These are phyloP conservation scores for Leptatherina wallacei DNA, from an alignment of 2,797 vertebrate species.

Conservation along the genomic window DNA sequence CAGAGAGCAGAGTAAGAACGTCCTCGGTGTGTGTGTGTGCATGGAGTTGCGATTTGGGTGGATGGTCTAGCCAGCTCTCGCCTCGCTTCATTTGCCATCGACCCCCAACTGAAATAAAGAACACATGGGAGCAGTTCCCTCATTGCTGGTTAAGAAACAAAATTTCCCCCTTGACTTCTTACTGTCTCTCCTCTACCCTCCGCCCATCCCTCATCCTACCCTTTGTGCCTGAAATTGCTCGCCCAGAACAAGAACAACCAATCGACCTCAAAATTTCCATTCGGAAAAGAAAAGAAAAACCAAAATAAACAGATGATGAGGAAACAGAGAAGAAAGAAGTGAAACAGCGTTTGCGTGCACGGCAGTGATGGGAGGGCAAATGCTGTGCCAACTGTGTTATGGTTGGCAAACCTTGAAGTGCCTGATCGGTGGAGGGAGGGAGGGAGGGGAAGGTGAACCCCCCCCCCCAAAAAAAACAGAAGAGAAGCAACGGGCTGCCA, in stretches of 20 bases:
- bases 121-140: constrained; percentile 76
- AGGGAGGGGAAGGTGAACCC: too few species aligned
- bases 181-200: constrained; percentile 57
- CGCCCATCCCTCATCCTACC: constrained; percentile 51
- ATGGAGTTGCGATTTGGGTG: constrained; percentile 44
- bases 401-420: constrained; percentile 82
- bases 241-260: constrained; percentile 79
- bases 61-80: constrained; percentile 67
- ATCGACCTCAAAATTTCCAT: constrained; percentile 85
- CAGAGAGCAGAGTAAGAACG: constrained; percentile 41
- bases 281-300: constrained; percentile 78
- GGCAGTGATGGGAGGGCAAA: constrained; percentile 62
- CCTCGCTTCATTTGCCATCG: constrained; percentile 80
- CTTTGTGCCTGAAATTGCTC: constrained; percentile 74
- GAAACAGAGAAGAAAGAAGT: constrained; percentile 66
- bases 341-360: constrained; percentile 71
- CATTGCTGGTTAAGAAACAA: constrained; percentile 57
- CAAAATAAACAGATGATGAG: constrained; percentile 80
- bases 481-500: constrained; percentile 62
- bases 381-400: constrained; percentile 79
- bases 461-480: constrained; percentile 38
- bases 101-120: constrained; percentile 80
- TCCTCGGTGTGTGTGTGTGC: constrained; percentile 36
- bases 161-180: constrained; percentile 63
- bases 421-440: constrained; percentile 65